Conservation (phyloP, 1,140 invertebrate genomes). For the Anastrepha ludens region DNA sequence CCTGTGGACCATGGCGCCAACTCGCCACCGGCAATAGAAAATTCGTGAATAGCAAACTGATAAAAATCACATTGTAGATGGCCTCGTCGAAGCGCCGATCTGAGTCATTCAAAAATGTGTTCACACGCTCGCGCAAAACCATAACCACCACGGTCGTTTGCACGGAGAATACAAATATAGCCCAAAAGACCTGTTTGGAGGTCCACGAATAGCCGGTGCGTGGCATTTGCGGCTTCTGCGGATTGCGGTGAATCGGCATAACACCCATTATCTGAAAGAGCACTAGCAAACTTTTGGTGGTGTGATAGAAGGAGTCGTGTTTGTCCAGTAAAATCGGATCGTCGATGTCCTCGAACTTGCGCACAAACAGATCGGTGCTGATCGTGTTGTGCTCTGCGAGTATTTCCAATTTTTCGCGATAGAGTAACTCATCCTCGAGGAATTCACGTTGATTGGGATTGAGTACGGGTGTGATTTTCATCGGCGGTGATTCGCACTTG, state of each 20-base stretch:
- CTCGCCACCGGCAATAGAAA: conserved; percentile 81
- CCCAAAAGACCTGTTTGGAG: conserved; percentile 78
- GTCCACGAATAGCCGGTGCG: conserved; percentile 78
- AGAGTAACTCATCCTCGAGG: conserved; percentile 71
- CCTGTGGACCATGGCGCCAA: conserved; percentile 80
- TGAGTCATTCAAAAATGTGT: conserved; percentile 76
- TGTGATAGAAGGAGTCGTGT: conserved; percentile 81
- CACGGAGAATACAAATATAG: conserved; percentile 76
- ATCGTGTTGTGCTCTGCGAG: conserved; percentile 60
- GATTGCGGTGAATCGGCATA: conserved; percentile 81
- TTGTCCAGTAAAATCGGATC: conserved; percentile 75
- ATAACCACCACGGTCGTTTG: conserved; percentile 77
- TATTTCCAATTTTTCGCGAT: conserved; percentile 68
- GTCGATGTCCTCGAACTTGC: conserved; percentile 66
- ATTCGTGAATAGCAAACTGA: conserved; percentile 82
- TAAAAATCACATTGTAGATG: conserved; percentile 82
- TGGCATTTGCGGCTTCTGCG: conserved; percentile 74
- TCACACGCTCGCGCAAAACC: conserved; percentile 76
- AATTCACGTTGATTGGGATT: conserved; percentile 73
- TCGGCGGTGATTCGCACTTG: conserved; percentile 64
- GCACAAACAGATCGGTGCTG: conserved; percentile 66
- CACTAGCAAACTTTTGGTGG: conserved; percentile 80
- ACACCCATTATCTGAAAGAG: conserved; percentile 83
- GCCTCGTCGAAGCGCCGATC: conserved; percentile 82
- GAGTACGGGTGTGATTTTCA: conserved; percentile 68